phyloP scores from a whole-genome alignment of 2,888 invertebrate genomes.

The Cheiracanthium punctorium region DNA sequence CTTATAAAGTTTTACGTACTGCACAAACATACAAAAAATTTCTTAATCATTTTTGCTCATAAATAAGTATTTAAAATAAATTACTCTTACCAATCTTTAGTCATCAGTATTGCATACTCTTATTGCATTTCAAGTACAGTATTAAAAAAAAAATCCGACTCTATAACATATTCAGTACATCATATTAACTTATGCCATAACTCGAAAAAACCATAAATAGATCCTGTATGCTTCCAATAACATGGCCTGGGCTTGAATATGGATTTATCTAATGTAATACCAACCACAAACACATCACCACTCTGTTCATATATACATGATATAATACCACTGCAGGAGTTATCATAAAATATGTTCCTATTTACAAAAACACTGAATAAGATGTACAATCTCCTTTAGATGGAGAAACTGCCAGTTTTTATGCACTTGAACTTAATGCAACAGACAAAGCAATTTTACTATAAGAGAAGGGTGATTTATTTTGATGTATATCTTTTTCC shows the following conservation, averaged over 20 bases:
- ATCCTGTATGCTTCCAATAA: background rate
- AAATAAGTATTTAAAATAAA: too few relatives aligned
- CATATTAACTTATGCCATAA: background rate
- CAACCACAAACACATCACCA: too few relatives aligned
- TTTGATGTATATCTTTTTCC: background rate
- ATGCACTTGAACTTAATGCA: background rate
- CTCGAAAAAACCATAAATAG: background rate
- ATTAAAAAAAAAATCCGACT: background rate
- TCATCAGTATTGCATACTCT: background rate
- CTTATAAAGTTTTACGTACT: too few relatives aligned
- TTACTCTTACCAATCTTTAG: too few relatives aligned
- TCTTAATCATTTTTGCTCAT: too few relatives aligned
- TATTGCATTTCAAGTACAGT: background rate
- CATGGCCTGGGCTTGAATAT: background rate
- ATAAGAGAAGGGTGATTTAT: background rate
- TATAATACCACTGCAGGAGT: conserved; percentile 9
- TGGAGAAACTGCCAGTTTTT: background rate
- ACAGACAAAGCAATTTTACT: background rate
- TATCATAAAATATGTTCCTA: conserved; percentile 17
- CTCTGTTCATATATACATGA: background rate
- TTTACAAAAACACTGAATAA: background rate
- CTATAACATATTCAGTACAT: background rate
- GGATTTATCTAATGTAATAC: too few relatives aligned
- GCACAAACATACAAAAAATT: too few relatives aligned
- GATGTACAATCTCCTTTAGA: background rate